Conservation (phyloP, 2,888 invertebrate genomes). For the Germaria angustata region DNA sequence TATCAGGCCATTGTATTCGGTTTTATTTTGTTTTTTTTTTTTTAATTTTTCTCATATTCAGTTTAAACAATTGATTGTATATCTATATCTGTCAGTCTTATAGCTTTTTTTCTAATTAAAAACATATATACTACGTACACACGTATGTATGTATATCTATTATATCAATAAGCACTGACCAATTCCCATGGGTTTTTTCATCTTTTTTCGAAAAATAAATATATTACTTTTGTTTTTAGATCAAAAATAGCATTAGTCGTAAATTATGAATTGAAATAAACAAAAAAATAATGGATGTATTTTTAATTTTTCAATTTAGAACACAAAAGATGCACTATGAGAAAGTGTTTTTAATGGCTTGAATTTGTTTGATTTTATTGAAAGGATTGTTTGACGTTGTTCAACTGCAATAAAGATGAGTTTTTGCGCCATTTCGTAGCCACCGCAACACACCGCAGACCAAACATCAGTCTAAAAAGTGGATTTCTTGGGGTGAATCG, state of each 20-base stretch:
- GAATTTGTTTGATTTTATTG: no score
- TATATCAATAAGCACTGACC: no score
- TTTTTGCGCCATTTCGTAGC: no score
- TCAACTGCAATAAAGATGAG: no score
- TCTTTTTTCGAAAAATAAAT: background rate
- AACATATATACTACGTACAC: background rate
- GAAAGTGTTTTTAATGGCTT: no score
- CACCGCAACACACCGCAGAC: no score
- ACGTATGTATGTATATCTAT: background rate
- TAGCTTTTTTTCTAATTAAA: background rate
- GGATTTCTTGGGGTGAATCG: no score
- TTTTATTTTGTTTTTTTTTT: constrained; percentile 15
- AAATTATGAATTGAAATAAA: background rate
- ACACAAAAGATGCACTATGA: background rate
- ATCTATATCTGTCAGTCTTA: background rate
- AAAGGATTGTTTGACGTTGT: no score
- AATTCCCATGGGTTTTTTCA: constrained; percentile 3
- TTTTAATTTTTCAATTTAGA: background rate
- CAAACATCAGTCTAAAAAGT: no score
- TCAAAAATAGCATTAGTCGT: background rate
- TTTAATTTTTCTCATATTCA: background rate
- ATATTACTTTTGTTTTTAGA: background rate
- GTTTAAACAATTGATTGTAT: constrained; percentile 7
- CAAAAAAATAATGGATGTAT: background rate
- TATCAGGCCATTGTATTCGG: constrained; percentile 26